Conservation (phyloP, 2,113 vertebrate species). For the Tamias sibiricus region DNA sequence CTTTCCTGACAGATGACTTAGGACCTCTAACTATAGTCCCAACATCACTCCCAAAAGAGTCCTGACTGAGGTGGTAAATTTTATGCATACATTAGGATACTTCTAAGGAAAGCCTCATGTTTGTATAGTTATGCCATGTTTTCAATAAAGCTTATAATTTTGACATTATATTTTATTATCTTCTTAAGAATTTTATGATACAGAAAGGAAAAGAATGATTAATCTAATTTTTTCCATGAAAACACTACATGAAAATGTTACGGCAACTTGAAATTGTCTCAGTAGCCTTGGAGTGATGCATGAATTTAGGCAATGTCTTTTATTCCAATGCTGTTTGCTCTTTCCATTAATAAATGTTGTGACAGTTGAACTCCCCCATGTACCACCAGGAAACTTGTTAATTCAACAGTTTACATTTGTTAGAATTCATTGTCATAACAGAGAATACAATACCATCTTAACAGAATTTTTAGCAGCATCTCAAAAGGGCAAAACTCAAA, state of each 20-base stretch:
- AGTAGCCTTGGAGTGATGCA: neutral
- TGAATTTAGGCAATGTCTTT: neutral
- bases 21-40: accelerated
- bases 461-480: neutral
- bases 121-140: neutral
- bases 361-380: neutral
- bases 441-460: neutral
- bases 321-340: neutral
- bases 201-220: neutral
- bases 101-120: neutral
- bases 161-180: neutral
- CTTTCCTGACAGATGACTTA: neutral
- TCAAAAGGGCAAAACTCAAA: neutral
- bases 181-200: neutral
- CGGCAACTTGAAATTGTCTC: neutral
- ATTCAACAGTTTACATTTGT: neutral
- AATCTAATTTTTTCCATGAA: neutral
- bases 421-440: neutral
- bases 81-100: neutral
- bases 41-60: neutral
- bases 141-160: neutral
- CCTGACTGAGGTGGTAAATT: neutral
- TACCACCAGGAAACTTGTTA: neutral
- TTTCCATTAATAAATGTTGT: neutral
- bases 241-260: neutral